These are phyloP conservation scores for Cyrtodaria siliqua DNA, from an alignment of 2,888 invertebrate genomes.

Conservation along the genomic window DNA sequence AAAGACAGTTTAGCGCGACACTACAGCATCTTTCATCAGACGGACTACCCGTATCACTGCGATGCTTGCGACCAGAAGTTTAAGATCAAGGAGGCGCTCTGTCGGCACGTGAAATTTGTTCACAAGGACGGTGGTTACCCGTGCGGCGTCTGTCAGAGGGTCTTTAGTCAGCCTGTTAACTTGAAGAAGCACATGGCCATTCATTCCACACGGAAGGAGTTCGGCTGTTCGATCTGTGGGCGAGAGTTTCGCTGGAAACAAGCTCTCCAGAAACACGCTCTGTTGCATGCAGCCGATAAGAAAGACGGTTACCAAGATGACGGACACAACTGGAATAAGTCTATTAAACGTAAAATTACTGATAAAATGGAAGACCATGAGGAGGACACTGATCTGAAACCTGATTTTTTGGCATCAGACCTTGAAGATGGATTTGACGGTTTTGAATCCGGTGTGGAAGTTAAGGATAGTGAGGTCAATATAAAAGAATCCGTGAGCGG, in stretches of 20 bases:
- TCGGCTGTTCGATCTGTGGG: conserved; percentile 23
- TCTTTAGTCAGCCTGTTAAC: conserved; percentile 51
- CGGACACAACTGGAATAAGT: no score
- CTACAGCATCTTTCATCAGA: conserved; percentile 55
- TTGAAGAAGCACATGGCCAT: conserved; percentile 45
- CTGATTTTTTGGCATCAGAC: no score
- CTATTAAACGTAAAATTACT: no score
- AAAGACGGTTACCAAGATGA: no score
- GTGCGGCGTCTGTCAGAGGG: conserved; percentile 37
- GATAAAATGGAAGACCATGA: no score
- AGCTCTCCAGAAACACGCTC: conserved; percentile 35
- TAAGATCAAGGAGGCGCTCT: conserved; percentile 53
- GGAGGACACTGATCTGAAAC: no score
- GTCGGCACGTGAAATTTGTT: conserved; percentile 47
- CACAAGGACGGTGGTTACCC: conserved; percentile 50
- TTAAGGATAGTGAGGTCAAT: no score
- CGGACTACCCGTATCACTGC: conserved; percentile 41
- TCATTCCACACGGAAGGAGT: conserved; percentile 31
- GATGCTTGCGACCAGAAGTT: conserved; percentile 42
- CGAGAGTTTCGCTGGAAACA: conserved; percentile 46
- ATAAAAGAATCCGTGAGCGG: no score
- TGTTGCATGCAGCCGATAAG: conserved; percentile 9
- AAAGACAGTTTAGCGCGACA: conserved; percentile 54
- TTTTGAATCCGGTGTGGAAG: no score
- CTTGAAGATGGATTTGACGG: no score